Conservation (phyloP, 2,113 vertebrate genomes). For the Misgurnus anguillicaudatus region DNA sequence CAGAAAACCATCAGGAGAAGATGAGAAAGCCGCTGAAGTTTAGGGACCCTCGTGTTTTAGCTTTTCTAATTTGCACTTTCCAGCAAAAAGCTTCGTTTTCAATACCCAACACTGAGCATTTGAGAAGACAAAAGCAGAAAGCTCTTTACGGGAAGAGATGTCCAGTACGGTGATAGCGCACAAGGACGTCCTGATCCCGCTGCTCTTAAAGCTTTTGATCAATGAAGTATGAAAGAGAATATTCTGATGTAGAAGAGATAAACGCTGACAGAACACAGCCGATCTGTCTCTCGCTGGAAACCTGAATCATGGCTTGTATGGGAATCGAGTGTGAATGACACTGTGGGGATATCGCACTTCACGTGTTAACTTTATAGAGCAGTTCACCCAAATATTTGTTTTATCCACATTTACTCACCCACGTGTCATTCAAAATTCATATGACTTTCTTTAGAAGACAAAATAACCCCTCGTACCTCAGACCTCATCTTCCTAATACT, state of each 20-base stretch:
- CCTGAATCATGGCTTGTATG: background rate
- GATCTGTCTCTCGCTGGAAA: background rate
- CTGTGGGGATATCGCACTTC: no score
- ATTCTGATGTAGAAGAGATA: slow-evolving; percentile 43
- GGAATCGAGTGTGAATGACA: background rate
- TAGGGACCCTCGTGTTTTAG: slow-evolving; percentile 30
- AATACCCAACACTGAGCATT: background rate
- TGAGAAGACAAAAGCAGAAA: slow-evolving; percentile 9
- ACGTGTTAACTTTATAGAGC: no score
- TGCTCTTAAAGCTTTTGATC: slow-evolving; percentile 57
- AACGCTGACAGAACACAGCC: slow-evolving; percentile 28
- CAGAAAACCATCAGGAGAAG: background rate
- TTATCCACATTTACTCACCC: no score
- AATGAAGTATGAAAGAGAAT: slow-evolving; percentile 59
- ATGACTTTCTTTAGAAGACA: no score
- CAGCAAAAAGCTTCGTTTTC: background rate
- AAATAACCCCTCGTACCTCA: no score
- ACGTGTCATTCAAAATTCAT: no score
- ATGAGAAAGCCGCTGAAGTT: background rate
- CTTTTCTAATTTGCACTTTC: slow-evolving; percentile 15
- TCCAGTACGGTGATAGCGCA: background rate
- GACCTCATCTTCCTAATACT: no score
- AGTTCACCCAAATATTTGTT: no score
- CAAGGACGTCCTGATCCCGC: slow-evolving; percentile 16
- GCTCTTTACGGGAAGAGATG: slow-evolving; percentile 18